Evolutionary conservation across 2,888 invertebrate species (phyloP), one percentile per base, ranked within the genome.

Genomic region (Hirtodrosophila duncani): DNA sequence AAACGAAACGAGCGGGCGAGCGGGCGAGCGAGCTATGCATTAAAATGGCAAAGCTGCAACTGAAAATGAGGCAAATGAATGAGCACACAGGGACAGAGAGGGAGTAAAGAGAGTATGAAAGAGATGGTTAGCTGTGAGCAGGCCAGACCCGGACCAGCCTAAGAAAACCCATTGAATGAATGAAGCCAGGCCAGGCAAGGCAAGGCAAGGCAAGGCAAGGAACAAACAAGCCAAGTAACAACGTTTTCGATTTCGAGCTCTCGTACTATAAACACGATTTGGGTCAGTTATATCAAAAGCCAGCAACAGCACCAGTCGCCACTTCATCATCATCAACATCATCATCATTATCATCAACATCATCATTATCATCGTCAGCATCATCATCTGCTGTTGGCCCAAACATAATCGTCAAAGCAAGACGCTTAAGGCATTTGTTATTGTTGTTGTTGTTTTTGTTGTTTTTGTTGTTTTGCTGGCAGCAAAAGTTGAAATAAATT

Each of bases 201-300:
- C 41, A 59, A 52, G 27, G 34, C 43, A 46, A 39, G 55, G 56
- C 38, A 33, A 33, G 53, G 36, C 13, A 11, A 27, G 33, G 37
- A 27, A 4, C 34, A 31, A 60, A 29, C 39, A 44, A 39, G n/a
- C n/a, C n/a, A n/a, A n/a, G n/a, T n/a, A 7, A 38, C 16, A 6
- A 26, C n/a, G 2, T 8, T 3, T 3, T 8, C 17, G 39, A 27
- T 52, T 31, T 33, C 23, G 45, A 56, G 45, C 46, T 31, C 34
- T 26, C 33, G 20, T 43, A 52, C 46, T 48, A 56, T 63, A 58
- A 64, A 26, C 51, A 56, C 63, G 70, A 81, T 81, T 79, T 82
- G 67, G 81, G 81, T 79, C 82, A 81, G 68, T 69, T 70, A 57
- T 71, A 81, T 77, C 65, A 75, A 80, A 67, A 70, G 78, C 75